Evolutionary conservation across 2,113 vertebrate genomes (phyloP), one percentile per base, ranked within the genome.

Genomic region (Triplophysa siluroides): DNA sequence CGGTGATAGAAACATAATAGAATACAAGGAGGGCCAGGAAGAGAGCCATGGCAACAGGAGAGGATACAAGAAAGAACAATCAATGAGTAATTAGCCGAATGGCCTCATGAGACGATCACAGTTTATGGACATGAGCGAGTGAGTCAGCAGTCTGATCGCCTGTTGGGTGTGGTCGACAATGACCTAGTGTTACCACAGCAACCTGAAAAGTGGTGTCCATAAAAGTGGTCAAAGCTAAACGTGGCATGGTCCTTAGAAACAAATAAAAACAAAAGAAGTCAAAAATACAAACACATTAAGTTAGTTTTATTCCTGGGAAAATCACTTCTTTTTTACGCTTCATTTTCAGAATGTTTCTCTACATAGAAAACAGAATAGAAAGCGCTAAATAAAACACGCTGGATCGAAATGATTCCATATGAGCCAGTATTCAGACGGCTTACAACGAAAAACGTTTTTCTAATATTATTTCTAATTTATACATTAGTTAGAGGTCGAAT

Each of bases 131-230:
- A 38, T 38, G 43, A 45, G 52, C 14, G 4, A 61, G 23, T 92
- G 91, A 91, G 41, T 92, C 90, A 92, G 86, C 81, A 56, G 10
- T 64, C n/a, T 74, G 83, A 52, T 26, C 60, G 13, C 56, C 41
- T 9, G 75, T 50, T 24, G 85, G 89, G 90, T 12, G 89, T 67
- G 89, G 86, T 76, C 9, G 10, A 67, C 50, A 69, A 74, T 52
- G 83, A 84, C 83, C 43, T 33, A 29, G 47, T 41, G 86, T 83
- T 71, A 65, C 88, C 82, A 84, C 77, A 33, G 87, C 43, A 85
- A 86, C 80, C 1, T 76, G 83, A 86, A 83, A 60, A 84, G 80
- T 84, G 18, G 6, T 45, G 71, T 70, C 70, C 82, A 81, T 76
- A 71, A 19, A 81, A 45, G 88, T 56, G 85, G 85, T 81, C 82